A percentile compares a stretch with the other conserved stretches of the same genome.
Evolutionary conservation across 2,797 vertebrate genomes (phyloP).

Genomic region (Myotis myotis): DNA sequence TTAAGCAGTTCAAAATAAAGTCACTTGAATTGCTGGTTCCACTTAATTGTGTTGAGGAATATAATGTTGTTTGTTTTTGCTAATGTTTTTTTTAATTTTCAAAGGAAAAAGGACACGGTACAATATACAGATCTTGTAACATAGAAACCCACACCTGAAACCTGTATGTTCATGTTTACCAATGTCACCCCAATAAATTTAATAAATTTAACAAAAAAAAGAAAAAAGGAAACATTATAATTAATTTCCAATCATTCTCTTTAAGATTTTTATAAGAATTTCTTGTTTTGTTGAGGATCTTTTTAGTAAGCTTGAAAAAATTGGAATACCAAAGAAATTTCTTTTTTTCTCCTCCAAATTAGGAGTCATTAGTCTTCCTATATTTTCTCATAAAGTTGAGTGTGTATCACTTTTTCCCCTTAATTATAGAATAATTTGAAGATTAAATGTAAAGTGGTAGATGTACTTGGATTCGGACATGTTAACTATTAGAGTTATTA

Average conservation of each 20-base stretch:
- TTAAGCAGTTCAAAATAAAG: not conserved
- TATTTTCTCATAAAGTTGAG: not conserved
- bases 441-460: not conserved
- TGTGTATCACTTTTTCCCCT: not conserved
- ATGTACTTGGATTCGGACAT: not conserved
- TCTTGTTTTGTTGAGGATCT: not conserved
- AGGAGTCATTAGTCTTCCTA: not conserved
- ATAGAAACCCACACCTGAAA: too few relatives aligned
- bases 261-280: not conserved
- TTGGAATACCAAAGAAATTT: not conserved
- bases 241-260: not conserved
- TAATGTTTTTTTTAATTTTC: constrained; percentile 16
- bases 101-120: not conserved
- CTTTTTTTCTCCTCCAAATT: not conserved
- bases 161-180: too few relatives aligned
- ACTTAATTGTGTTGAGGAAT: not conserved
- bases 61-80: not conserved
- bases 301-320: not conserved
- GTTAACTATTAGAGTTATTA: not conserved
- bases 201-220: not conserved
- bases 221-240: not conserved
- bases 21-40: not conserved
- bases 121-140: too few relatives aligned
- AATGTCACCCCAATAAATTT: too few relatives aligned
- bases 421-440: constrained; percentile 10